Evolutionary conservation across 2,113 vertebrate species (phyloP).

Genomic region (Ptychochromis oligacanthus): DNA sequence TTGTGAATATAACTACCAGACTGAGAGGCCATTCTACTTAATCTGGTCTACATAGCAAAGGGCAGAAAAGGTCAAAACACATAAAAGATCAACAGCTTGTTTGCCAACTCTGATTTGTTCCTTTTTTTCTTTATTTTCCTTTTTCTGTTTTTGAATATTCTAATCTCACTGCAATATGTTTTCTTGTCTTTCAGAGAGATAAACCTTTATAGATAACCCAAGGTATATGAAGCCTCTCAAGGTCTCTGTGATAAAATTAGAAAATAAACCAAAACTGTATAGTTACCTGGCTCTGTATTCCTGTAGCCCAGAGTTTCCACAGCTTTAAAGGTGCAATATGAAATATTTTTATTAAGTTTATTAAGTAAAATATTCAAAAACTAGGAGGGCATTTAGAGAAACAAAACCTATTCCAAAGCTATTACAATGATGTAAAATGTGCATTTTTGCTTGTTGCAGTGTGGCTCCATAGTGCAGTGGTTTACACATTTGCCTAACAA

Average conservation of each 20-base stretch:
- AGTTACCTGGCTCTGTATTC: background rate
- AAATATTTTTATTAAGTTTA: background rate
- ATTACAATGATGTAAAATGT: background rate
- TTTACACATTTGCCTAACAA: too few relatives aligned
- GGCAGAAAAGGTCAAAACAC: background rate
- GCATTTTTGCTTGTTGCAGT: too few relatives aligned
- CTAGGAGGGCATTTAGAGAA: background rate
- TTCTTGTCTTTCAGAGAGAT: background rate
- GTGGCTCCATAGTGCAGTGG: too few relatives aligned
- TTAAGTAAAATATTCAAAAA: background rate
- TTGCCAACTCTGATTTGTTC: background rate
- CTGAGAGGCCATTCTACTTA: background rate
- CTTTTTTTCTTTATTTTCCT: background rate
- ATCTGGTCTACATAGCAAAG: background rate
- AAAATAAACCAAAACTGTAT: background rate
- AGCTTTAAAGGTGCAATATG: background rate
- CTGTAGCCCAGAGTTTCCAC: background rate
- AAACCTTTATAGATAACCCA: background rate
- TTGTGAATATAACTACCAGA: slow-evolving; percentile 6
- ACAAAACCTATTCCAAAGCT: background rate
- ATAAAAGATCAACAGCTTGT: background rate
- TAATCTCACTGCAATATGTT: background rate
- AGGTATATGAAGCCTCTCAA: slow-evolving; percentile 13
- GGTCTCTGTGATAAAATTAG: background rate
- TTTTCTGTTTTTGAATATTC: background rate